These are phyloP conservation scores for Malthinus flaveolus DNA, from an alignment of 2,888 invertebrate genomes.

Conservation along the genomic window DNA sequence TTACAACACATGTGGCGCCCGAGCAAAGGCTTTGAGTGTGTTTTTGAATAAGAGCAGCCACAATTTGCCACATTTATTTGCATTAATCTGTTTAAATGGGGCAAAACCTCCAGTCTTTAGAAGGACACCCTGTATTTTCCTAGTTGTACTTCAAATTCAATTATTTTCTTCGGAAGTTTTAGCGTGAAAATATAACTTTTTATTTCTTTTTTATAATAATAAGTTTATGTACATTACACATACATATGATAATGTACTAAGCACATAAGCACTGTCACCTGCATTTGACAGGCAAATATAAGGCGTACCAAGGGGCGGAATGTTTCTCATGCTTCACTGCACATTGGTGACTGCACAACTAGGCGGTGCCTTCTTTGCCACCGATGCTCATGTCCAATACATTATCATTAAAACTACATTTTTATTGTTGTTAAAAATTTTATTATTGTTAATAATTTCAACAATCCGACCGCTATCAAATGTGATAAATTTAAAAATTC, in stretches of 20 bases:
- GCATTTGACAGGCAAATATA: slow-evolving; percentile 34
- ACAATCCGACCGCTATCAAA: background rate
- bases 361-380: slow-evolving; percentile 43
- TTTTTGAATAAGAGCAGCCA: no score
- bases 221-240: slow-evolving; percentile 1
- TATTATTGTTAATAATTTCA: background rate
- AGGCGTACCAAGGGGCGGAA: slow-evolving; percentile 51
- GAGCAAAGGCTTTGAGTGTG: no score
- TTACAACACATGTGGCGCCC: no score
- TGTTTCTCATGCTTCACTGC: slow-evolving; percentile 53
- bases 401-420: background rate
- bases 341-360: slow-evolving; percentile 51
- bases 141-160: no score
- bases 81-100: no score
- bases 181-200: no score
- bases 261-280: slow-evolving; percentile 23
- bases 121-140: no score
- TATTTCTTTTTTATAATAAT: background rate
- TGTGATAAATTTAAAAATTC: no score
- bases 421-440: background rate
- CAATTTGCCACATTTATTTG: no score
- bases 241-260: background rate
- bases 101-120: no score
- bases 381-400: slow-evolving; percentile 42
- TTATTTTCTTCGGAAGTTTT: no score